Evolutionary conservation across 2,888 invertebrate species (phyloP).

Genomic region (Acleris emargana): DNA sequence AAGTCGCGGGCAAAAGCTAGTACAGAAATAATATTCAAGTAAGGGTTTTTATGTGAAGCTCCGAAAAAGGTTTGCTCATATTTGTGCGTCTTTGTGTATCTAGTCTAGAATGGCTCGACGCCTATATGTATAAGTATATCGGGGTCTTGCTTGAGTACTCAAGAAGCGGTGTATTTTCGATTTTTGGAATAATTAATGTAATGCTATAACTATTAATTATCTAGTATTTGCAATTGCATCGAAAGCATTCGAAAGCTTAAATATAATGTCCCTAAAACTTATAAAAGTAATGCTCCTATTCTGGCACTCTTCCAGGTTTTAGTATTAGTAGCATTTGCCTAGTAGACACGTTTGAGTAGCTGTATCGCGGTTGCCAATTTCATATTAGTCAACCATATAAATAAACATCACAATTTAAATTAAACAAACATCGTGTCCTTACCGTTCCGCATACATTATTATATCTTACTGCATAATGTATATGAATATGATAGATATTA

Average conservation of each 20-base stretch:
- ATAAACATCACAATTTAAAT: slow-evolving; percentile 29
- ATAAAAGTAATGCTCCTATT: slow-evolving; percentile 14
- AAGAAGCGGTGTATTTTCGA: too few species aligned
- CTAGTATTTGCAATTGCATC: neutral
- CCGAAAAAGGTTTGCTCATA: too few species aligned
- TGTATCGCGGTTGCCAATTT: slow-evolving; percentile 29
- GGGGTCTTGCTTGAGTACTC: too few species aligned
- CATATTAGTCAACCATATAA: slow-evolving; percentile 37
- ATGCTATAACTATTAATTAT: neutral
- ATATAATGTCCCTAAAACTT: slow-evolving; percentile 6
- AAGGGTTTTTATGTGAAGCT: too few species aligned
- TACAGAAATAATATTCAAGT: too few species aligned
- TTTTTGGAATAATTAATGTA: neutral
- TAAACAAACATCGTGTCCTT: slow-evolving; percentile 20
- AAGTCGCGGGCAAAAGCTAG: too few species aligned
- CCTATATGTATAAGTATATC: too few species aligned
- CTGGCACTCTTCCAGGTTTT: slow-evolving; percentile 27
- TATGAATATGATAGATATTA: too few species aligned
- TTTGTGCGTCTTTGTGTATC: too few species aligned
- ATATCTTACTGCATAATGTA: too few species aligned
- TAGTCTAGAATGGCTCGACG: too few species aligned
- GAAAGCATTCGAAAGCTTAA: neutral
- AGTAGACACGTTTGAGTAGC: slow-evolving; percentile 24
- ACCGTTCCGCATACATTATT: neutral
- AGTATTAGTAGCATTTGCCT: slow-evolving; percentile 20